A percentile compares a stretch with the other conserved stretches of the same genome.
Evolutionary conservation across 2,113 vertebrate genomes (phyloP).

Genomic region (Mustelus asterias): DNA sequence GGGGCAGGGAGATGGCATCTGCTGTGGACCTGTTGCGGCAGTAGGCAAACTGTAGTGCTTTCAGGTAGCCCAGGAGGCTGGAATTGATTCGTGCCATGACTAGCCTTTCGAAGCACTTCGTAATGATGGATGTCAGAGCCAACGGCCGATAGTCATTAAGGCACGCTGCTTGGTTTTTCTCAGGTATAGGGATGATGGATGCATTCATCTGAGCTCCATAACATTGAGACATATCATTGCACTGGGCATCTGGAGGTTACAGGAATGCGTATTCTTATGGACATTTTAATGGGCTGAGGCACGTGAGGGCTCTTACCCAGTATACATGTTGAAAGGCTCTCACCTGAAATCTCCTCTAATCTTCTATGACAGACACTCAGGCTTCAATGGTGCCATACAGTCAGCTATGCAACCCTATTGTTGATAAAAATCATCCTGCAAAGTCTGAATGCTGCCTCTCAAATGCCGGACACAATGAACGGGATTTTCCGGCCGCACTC

Average conservation of each 20-base stretch:
- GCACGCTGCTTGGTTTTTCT: too few relatives aligned
- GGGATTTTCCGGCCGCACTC: too few relatives aligned
- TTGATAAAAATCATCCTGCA: background rate
- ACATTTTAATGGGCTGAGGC: background rate
- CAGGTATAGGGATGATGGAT: too few relatives aligned
- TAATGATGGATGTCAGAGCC: too few relatives aligned
- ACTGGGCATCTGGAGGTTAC: background rate
- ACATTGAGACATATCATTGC: background rate
- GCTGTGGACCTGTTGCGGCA: too few relatives aligned
- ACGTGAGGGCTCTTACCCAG: background rate
- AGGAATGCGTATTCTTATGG: background rate
- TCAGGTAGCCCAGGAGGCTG: too few relatives aligned
- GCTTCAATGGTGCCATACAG: background rate
- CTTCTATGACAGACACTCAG: background rate
- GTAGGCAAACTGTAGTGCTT: too few relatives aligned
- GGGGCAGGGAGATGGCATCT: too few relatives aligned
- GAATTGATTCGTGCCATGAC: too few relatives aligned
- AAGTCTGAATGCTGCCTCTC: background rate
- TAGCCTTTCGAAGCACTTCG: too few relatives aligned
- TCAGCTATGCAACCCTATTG: background rate
- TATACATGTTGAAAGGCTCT: background rate
- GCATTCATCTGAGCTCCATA: background rate
- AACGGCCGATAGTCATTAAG: too few relatives aligned
- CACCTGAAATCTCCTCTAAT: background rate
- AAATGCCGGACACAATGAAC: background rate